phyloP scores from a whole-genome alignment of 2,797 vertebrate species.

The Sebastes goodei region DNA sequence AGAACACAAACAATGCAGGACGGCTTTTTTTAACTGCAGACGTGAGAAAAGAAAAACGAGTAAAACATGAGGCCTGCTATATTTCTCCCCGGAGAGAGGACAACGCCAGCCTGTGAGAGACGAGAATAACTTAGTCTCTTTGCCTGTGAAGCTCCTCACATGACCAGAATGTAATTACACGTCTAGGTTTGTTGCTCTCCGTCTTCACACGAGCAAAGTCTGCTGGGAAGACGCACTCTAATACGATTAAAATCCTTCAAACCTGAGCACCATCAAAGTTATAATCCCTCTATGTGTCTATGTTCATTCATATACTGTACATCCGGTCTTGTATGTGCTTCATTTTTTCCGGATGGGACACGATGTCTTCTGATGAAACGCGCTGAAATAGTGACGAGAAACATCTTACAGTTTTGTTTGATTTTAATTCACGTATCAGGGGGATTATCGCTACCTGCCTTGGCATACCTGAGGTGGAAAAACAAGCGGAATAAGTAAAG shows the following conservation, averaged over 20 bases:
- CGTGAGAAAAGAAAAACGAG: not conserved
- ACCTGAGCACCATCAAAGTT: conserved; percentile 23
- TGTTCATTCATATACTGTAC: conserved; percentile 8
- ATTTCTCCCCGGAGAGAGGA: too few relatives aligned
- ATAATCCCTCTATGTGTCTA: conserved; percentile 9
- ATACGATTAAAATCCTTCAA: conserved; percentile 41
- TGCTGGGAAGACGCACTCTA: conserved; percentile 23
- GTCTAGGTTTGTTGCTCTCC: not conserved
- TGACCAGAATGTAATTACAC: conserved; percentile 55
- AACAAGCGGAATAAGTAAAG: conserved; percentile 16
- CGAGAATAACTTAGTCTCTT: conserved; percentile 54
- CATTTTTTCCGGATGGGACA: not conserved
- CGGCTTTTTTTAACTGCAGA: not conserved
- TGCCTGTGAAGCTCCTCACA: conserved; percentile 48
- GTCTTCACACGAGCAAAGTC: not conserved
- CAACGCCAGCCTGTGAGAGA: conserved; percentile 3
- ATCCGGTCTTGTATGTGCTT: not conserved
- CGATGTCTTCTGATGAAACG: conserved; percentile 45
- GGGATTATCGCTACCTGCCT: not conserved
- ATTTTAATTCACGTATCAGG: conserved; percentile 6
- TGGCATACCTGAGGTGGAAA: not conserved
- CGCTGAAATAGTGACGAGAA: conserved; percentile 26
- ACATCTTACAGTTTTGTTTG: conserved; percentile 14
- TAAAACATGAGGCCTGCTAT: not conserved
- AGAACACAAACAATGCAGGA: not conserved